Base-by-base conservation (phyloP, 2,797 vertebrate genomes). In the Falco cherrug region DNA sequence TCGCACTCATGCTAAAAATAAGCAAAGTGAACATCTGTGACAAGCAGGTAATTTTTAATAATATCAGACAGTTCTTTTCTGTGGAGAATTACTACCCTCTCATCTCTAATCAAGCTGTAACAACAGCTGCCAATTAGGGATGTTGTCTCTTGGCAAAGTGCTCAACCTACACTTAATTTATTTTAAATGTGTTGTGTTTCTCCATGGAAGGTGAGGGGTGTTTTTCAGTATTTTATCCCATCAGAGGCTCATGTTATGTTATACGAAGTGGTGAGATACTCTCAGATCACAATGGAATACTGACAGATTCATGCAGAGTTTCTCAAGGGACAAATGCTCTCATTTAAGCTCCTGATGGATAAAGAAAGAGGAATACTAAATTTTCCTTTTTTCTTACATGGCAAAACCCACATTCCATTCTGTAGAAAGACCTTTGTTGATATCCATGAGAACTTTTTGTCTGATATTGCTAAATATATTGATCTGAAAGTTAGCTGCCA, bases 11-110 rank as follows among this genome's bases (percentile, higher is more conserved):
- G 53, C 65, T 45, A 54, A 95, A 96, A 97, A 96, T 93, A 97
- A 87, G 33, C 31, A 71, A 33, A 87, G 6, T 92, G 84, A 97
- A 86, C 95, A 97, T 93, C 93, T 93, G 93, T 87, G 78, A 96
- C 94, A 96, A 78, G 90, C 53, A 97, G 95, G 96, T 96, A 97
- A 94, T 96, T 97, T 97, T 97, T 96, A 97, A 97, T 96, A 96
- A 91, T 94, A 97, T 87, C 84, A 96, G 94, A 96, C 79, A 95
- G 80, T 84, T 96, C 80, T 77, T 97, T 97, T 92, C 93, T 95
- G 95, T 90, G 45, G 95, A 97, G 96, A 97, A 97, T 98, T 97
- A 96, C 93, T 97, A 93, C 74, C 96, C 96, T 97, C 94, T 97
- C 95, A 90, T 96, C 91, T 93, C 91, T 97, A 97, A 98, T 97